phyloP scores from a whole-genome alignment of 64 coral and sea anemone genomes.

The Dendronephthya gigantea region DNA sequence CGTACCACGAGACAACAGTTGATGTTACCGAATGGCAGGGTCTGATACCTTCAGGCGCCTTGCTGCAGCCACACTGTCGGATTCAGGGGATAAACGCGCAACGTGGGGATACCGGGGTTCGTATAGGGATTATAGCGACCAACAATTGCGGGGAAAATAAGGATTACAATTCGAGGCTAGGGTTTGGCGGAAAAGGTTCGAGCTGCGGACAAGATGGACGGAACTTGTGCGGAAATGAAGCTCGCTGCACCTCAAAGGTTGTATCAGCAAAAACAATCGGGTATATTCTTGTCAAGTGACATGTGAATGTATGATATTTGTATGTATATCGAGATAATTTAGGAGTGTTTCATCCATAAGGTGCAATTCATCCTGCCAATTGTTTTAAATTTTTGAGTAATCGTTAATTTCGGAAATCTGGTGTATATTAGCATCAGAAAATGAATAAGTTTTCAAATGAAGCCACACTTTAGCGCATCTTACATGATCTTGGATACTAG shows the following conservation, averaged over 20 bases:
- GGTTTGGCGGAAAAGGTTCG: neutral
- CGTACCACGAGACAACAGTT: neutral
- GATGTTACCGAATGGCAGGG: neutral
- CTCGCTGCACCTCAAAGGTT: neutral
- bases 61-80: neutral
- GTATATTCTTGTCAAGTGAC: neutral
- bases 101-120: neutral
- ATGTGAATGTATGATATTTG: too few relatives aligned
- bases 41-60: neutral
- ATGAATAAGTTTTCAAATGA: too few relatives aligned
- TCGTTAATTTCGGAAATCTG: too few relatives aligned
- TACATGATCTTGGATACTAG: too few relatives aligned
- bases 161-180: neutral
- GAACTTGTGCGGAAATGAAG: neutral
- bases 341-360: too few relatives aligned
- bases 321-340: too few relatives aligned
- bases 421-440: too few relatives aligned
- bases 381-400: too few relatives aligned
- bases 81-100: neutral
- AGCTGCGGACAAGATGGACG: conserved; percentile 7
- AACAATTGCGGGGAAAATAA: neutral
- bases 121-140: conserved; percentile 2
- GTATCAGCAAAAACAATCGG: neutral
- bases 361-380: too few relatives aligned
- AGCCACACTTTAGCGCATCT: too few relatives aligned